Percentiles rank a stretch among this genome's conserved stretches.
Conservation (phyloP, 1,140 invertebrate genomes). For the Uloborus diversus region DNA sequence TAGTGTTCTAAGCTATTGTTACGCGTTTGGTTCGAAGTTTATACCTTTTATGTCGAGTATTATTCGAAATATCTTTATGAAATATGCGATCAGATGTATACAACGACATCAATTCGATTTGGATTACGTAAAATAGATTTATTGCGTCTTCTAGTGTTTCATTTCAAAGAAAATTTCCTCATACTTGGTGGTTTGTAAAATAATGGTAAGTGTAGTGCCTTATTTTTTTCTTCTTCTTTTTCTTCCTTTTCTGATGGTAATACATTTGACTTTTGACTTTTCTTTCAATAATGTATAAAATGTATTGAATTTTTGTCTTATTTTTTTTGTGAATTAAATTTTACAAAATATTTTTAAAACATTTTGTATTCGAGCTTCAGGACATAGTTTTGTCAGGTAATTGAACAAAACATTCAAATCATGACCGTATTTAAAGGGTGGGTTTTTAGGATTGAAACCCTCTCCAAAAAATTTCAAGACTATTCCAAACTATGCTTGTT, state of each 20-base stretch:
- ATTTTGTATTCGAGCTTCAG: too few species aligned
- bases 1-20: not conserved
- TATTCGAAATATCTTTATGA: not conserved
- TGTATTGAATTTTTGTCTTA: too few species aligned
- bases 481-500: too few species aligned
- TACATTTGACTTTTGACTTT: too few species aligned
- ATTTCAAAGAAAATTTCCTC: not conserved
- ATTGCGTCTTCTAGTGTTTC: not conserved
- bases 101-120: not conserved
- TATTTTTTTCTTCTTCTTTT: not conserved
- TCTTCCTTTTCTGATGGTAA: not conserved
- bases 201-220: not conserved
- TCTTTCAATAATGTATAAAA: too few species aligned
- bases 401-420: too few species aligned
- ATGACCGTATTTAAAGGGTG: too few species aligned
- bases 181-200: not conserved
- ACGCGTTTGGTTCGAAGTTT: not conserved
- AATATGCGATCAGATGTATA: constrained; percentile 14
- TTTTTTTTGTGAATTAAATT: too few species aligned
- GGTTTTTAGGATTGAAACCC: too few species aligned
- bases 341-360: too few species aligned
- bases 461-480: too few species aligned
- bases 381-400: too few species aligned
- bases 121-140: constrained; percentile 12
- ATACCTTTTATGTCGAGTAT: not conserved